Evolutionary conservation across 2,888 invertebrate genomes (phyloP), one percentile per base, ranked within the genome.

Genomic region (Cheilosia impressa): DNA sequence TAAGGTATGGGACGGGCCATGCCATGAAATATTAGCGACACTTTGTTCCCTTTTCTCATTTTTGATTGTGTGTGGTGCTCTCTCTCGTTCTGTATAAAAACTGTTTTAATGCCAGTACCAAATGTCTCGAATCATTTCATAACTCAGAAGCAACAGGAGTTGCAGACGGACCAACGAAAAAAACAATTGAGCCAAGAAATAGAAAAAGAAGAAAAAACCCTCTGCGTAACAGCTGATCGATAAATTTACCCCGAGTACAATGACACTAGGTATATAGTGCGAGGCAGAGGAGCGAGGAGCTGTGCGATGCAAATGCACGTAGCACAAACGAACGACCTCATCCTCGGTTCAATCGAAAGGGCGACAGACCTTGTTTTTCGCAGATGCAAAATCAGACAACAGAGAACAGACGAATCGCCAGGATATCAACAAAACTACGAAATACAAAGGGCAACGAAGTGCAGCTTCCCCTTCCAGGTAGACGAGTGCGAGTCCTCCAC

Each of bases 351-450:
- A 45, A 71, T 58, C 77, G 41, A 72, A 69, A 69, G 68, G 63
- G 52, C 69, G 62, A 76, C 72, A 81, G 68, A 68, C 76, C 43
- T 68, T 52, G 60, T 60, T 80, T 71, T 85, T 85, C 81, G 85
- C 85, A 85, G 85, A 85, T 85, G 85, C 85, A 77, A 85, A 85
- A 85, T 85, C 85, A 77, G 68, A 77, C 85, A 85, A 76, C 65
- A 77, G 72, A 77, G 81, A 85, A 76, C 65, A 79, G 69, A 76
- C 50, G 17, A 75, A 72, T 84, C 69, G 76, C 63, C 81, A 71
- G 76, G 81, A 65, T 72, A 79, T 71, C 38, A 57, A 60, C 53
- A 17, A 31, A 27, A n/a, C n/a, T 47, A 34, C 4, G 27, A 34
- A 47, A 19, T 19, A 66, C 84, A 79, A 80, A 71, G 73, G 79